phyloP scores from a whole-genome alignment of 2,888 invertebrate genomes.

The Adelognathus sp. region DNA sequence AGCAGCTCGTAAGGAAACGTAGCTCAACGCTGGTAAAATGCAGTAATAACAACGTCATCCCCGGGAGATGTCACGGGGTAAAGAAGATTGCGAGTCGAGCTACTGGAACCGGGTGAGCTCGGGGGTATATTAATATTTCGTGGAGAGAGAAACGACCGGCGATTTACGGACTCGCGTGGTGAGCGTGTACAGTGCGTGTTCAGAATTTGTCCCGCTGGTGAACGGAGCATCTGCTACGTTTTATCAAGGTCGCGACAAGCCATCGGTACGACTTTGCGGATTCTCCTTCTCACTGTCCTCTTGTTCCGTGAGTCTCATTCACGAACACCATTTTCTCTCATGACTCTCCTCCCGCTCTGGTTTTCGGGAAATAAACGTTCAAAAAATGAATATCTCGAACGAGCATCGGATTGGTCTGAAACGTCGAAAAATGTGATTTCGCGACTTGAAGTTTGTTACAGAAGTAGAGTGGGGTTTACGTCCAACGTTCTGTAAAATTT shows the following conservation, averaged over 20 bases:
- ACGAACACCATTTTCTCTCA: constrained; percentile 57
- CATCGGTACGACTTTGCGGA: background rate
- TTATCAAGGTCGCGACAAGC: constrained; percentile 40
- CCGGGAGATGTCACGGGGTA: constrained; percentile 14
- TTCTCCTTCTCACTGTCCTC: constrained; percentile 23
- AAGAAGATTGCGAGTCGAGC: constrained; percentile 40
- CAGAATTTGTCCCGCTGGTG: background rate
- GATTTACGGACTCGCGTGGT: constrained; percentile 39
- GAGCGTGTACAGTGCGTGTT: constrained; percentile 19
- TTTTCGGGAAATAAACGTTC: constrained; percentile 38
- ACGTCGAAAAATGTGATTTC: background rate
- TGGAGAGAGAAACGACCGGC: constrained; percentile 47
- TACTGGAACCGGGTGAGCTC: background rate
- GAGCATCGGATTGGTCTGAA: constrained; percentile 40
- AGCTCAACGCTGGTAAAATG: constrained; percentile 13
- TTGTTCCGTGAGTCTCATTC: constrained; percentile 55
- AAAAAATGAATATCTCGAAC: background rate
- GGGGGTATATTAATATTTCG: constrained; percentile 55
- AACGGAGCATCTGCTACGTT: constrained; percentile 49
- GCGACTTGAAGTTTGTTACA: too few relatives aligned
- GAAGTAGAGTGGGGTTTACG: too few relatives aligned
- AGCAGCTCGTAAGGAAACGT: constrained; percentile 47
- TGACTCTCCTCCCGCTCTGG: too few relatives aligned
- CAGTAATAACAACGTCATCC: constrained; percentile 53
- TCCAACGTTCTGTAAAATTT: too few relatives aligned